Base-by-base conservation (phyloP, 2,797 vertebrate genomes). In the Amphiprion clarkii region DNA sequence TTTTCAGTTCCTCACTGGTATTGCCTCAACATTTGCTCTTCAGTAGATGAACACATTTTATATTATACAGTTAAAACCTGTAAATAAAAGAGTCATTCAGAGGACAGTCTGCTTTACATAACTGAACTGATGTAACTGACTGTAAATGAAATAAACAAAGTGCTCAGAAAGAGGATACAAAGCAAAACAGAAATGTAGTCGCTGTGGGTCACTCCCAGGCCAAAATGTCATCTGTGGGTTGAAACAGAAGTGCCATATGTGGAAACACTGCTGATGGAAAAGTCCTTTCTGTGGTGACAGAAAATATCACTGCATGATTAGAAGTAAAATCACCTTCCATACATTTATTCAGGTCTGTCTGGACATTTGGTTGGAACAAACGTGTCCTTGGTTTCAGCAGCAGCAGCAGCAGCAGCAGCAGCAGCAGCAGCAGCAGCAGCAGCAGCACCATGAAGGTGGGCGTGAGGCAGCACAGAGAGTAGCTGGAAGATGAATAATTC, bases 291-390 rank as follows among this genome's bases (percentile, higher is more conserved):
- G 42, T 67, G 56, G 75, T 78, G 64, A 65, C 13, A 74, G 60
- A 68, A 88, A 89, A 82, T 84, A 78, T 74, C 78, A 83, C 40
- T 13, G 19, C 59, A 29, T 42, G 64, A 62, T 76, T 58, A 49
- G 54, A 57, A 64, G 27, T 27, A 3, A 27, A 27, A 27, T 27
- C 27, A 27, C 27, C 27, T 27, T 4, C 29, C 11, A 2, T 65
- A 33, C 31, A 33, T 81, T 82, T 83, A 78, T 74, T 78, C 67
- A 82, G 51, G 69, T 76, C 74, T 0, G 3, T 36, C 23, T 23
- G 23, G 23, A 67, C 65, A 39, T 55, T 76, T n/a, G 14, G 52
- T 67, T 62, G 55, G 21, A 79, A 57, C 71, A 69, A 67, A 52
- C 48, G 23, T 59, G 1, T 33, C 69, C 75, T 66, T 0, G 48